Evolutionary conservation across 1,140 invertebrate species (phyloP), one percentile per base, ranked within the genome.

Genomic region (Panagrolaimus sp.): DNA sequence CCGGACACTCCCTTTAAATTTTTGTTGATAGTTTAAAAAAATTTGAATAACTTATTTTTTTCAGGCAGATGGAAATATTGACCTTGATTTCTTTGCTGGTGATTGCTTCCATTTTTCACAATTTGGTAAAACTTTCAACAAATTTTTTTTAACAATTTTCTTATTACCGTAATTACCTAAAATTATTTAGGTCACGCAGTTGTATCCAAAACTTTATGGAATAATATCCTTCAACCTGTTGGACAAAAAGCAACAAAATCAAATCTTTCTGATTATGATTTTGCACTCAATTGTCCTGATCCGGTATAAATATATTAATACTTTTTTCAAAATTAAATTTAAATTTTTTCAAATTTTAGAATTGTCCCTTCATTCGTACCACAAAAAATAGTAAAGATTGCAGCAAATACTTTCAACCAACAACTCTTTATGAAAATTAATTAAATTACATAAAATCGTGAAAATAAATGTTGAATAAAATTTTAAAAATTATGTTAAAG

Each of bases 101-200:
- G 90, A 91, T 79, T 90, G 90, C 84, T 90, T 89, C 74, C 90
- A 91, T 76, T 85, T 88, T 1, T 89, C 88, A 76, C 88, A 89
- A 75, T 38, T 38, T 38, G 32, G 32, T 38, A n/a, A n/a, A n/a
- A n/a, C n/a, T n/a, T n/a, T n/a, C n/a, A n/a, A n/a, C n/a, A n/a
- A n/a, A n/a, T n/a, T n/a, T n/a, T n/a, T n/a, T n/a, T n/a, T n/a
- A n/a, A n/a, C n/a, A n/a, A n/a, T n/a, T n/a, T n/a, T n/a, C n/a
- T n/a, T n/a, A n/a, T n/a, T n/a, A n/a, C n/a, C n/a, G n/a, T n/a
- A n/a, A n/a, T n/a, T n/a, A n/a, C n/a, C n/a, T n/a, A n/a, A n/a
- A n/a, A n/a, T n/a, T n/a, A n/a, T n/a, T 88, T 88, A 65, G 85
- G 85, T 8, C 87, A 90, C 71, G 86, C 88, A 1, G 81, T 79